Evolutionary conservation across 2,797 vertebrate species (phyloP).

Genomic region (Liasis olivaceus): DNA sequence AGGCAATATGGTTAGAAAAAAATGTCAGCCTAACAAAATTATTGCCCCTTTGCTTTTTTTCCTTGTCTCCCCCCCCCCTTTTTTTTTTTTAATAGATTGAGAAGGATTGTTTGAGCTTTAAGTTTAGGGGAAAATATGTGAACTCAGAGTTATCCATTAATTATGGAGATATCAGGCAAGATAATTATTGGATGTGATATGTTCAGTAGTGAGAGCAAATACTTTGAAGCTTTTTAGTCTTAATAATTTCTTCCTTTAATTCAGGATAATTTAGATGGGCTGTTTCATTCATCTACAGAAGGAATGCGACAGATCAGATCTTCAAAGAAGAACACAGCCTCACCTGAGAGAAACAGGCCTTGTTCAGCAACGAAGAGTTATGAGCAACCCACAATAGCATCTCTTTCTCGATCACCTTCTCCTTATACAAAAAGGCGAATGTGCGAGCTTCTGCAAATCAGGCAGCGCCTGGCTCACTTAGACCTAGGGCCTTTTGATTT

Average conservation of each 20-base stretch:
- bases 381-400: slow-evolving; percentile 88
- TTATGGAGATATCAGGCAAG: neutral
- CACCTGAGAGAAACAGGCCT: slow-evolving; percentile 61
- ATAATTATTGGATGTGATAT: neutral
- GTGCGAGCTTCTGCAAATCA: slow-evolving; percentile 88
- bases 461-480: slow-evolving; percentile 87
- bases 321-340: slow-evolving; percentile 62
- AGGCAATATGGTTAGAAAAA: neutral
- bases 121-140: neutral
- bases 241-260: slow-evolving; percentile 53
- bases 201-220: neutral
- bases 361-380: slow-evolving; percentile 73
- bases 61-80: neutral
- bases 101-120: neutral
- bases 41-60: neutral
- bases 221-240: slow-evolving; percentile 1
- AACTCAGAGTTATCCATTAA: neutral
- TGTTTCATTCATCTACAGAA: slow-evolving; percentile 42
- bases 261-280: slow-evolving; percentile 58
- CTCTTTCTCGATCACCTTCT: slow-evolving; percentile 85
- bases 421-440: slow-evolving; percentile 94
- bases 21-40: neutral
- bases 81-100: neutral
- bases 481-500: slow-evolving; percentile 92
- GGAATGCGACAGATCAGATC: slow-evolving; percentile 59